A percentile compares a stretch with the other conserved stretches of the same genome.
phyloP scores from a whole-genome alignment of 1,140 invertebrate species.

The Micrasema minimum region DNA sequence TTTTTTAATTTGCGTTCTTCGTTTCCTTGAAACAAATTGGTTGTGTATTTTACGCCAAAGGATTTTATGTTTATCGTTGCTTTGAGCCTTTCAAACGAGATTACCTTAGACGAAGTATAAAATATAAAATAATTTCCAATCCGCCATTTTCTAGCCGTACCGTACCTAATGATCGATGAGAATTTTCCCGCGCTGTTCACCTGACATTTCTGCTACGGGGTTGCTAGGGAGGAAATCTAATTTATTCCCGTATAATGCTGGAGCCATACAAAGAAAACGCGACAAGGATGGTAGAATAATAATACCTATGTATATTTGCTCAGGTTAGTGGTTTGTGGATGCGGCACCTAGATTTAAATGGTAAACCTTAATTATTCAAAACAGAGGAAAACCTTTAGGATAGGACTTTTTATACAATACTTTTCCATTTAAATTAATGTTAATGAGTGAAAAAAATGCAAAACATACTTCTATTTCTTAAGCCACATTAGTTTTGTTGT shows the following conservation, averaged over 20 bases:
- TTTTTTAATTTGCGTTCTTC: no score
- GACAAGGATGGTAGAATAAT: constrained; percentile 36
- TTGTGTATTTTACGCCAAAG: constrained; percentile 18
- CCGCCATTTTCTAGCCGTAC: constrained; percentile 35
- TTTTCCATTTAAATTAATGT: no score
- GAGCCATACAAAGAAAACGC: constrained; percentile 42
- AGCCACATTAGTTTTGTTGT: no score
- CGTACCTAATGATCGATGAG: constrained; percentile 39
- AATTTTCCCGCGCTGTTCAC: constrained; percentile 39
- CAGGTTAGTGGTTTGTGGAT: no score
- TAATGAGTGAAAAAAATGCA: no score
- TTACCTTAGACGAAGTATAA: constrained; percentile 17
- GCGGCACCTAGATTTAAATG: no score
- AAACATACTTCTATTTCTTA: no score
- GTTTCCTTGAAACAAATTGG: no score
- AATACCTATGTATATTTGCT: no score
- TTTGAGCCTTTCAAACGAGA: constrained; percentile 29
- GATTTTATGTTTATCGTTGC: constrained; percentile 16
- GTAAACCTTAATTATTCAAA: no score
- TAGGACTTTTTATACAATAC: no score
- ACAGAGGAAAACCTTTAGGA: no score
- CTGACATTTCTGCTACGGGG: constrained; percentile 32
- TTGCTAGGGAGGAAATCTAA: constrained; percentile 42
- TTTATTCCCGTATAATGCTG: constrained; percentile 42
- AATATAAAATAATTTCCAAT: constrained; percentile 42